These are phyloP conservation scores for Globia sparganii DNA, from an alignment of 2,888 invertebrate genomes.

Conservation along the genomic window DNA sequence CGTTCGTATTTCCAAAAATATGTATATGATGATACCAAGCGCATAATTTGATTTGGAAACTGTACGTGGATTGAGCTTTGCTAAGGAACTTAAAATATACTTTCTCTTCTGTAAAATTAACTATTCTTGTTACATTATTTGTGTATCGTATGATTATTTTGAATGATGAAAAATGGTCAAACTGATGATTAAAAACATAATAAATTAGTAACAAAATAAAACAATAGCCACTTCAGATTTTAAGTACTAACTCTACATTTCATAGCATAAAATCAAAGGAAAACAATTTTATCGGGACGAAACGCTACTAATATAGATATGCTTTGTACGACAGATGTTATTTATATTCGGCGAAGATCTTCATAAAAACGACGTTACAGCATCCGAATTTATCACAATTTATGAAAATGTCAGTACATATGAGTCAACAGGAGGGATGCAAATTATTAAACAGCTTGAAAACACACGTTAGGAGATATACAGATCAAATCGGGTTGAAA, in stretches of 20 bases:
- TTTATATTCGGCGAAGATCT: conserved; percentile 16
- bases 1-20: neutral
- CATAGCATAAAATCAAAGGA: neutral
- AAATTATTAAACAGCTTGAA: conserved; percentile 30
- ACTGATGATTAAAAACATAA: neutral
- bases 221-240: neutral
- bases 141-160: no score
- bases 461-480: conserved; percentile 28
- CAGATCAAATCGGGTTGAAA: conserved; percentile 9
- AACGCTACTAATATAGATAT: neutral
- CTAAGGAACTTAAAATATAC: neutral
- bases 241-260: neutral
- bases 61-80: neutral
- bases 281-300: neutral
- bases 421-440: conserved; percentile 15
- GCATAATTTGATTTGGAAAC: neutral
- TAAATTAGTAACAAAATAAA: conserved; percentile 6
- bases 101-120: neutral
- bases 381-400: conserved; percentile 22
- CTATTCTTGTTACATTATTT: neutral
- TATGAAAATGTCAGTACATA: conserved; percentile 35
- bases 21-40: neutral
- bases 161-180: neutral
- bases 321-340: neutral
- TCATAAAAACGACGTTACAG: conserved; percentile 30